Conservation (phyloP, 2,797 vertebrate genomes). For the Lutjanus argentimaculatus region DNA sequence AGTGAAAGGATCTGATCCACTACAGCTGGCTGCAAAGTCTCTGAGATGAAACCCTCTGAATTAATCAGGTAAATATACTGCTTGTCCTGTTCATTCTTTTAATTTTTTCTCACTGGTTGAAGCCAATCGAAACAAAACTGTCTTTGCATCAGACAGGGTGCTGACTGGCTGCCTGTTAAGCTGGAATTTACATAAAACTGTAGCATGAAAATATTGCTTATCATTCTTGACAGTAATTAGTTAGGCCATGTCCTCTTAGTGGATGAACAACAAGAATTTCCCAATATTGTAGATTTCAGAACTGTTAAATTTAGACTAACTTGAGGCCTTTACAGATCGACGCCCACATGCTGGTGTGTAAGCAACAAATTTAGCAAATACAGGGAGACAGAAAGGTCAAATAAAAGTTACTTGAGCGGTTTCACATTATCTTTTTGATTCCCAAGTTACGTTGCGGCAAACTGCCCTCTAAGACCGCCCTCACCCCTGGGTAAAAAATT, state of each 20-base stretch:
- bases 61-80: not conserved
- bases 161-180: not conserved
- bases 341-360: no score
- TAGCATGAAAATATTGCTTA: not conserved
- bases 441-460: not conserved
- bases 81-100: not conserved
- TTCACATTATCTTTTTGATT: slow-evolving; percentile 8
- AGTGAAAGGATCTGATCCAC: not conserved
- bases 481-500: slow-evolving; percentile 8
- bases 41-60: not conserved
- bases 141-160: slow-evolving; percentile 1
- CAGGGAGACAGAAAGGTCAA: not conserved
- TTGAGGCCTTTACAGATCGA: not conserved
- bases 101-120: not conserved
- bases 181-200: slow-evolving; percentile 13
- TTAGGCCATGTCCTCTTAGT: no score
- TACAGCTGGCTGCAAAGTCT: not conserved
- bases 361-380: not conserved
- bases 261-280: no score
- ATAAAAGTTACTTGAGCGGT: not conserved
- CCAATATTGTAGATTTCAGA: no score
- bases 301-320: no score
- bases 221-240: no score
- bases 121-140: slow-evolving; percentile 25
- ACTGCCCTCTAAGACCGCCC: not conserved